These are phyloP conservation scores for Nasonia oneida DNA, from an alignment of 2,888 invertebrate genomes.

Conservation along the genomic window DNA sequence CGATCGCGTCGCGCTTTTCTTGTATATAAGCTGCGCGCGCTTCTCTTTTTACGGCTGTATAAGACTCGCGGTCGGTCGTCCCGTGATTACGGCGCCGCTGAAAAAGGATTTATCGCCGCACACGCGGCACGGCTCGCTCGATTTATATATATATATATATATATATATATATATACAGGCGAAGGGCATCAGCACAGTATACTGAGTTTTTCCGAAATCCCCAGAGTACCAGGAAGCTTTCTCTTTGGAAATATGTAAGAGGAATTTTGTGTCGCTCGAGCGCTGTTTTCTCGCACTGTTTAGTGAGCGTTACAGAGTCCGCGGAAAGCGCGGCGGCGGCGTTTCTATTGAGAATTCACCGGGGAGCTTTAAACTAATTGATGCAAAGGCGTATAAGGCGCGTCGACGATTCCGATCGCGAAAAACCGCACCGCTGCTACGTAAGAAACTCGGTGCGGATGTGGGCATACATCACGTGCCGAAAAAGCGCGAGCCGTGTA, in stretches of 20 bases:
- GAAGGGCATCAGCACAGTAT: background rate
- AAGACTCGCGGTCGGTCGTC: background rate
- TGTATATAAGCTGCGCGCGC: background rate
- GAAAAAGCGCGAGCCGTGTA: background rate
- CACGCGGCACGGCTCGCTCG: background rate
- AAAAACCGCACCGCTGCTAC: too few relatives aligned
- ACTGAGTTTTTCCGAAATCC: conserved; percentile 51
- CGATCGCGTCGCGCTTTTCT: conserved; percentile 45
- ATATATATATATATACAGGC: conserved; percentile 20
- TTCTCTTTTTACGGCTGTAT: background rate
- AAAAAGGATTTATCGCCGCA: conserved; percentile 51
- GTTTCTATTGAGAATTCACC: background rate
- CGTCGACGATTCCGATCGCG: background rate
- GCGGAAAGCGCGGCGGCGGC: background rate
- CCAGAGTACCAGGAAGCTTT: conserved; percentile 34
- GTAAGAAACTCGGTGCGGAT: too few relatives aligned
- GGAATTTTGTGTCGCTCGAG: background rate
- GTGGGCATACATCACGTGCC: background rate
- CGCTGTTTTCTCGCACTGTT: background rate
- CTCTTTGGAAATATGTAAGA: background rate
- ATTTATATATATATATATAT: too few relatives aligned
- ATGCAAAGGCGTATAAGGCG: background rate
- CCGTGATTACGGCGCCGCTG: conserved; percentile 41
- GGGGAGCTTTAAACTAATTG: background rate
- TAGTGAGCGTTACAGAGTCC: background rate